Percentiles rank a stretch among this genome's conserved stretches.
Evolutionary conservation across 1,140 invertebrate genomes (phyloP).

Genomic region (Ostrea denselamellosa): DNA sequence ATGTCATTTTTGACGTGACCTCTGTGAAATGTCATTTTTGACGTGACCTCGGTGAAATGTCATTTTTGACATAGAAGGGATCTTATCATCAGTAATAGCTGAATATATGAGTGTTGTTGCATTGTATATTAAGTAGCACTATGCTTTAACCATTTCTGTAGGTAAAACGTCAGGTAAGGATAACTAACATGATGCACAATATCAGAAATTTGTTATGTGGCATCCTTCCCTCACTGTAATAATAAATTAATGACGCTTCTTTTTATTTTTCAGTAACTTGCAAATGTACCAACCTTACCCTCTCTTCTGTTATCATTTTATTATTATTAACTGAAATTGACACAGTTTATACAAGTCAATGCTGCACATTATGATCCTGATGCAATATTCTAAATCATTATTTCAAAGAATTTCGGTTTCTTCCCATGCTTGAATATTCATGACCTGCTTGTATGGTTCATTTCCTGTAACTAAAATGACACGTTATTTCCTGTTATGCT

Average conservation of each 20-base stretch:
- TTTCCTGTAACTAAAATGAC: too few species aligned
- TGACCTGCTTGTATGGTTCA: too few species aligned
- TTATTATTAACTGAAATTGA: too few species aligned
- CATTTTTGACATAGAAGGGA: not conserved
- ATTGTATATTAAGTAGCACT: not conserved
- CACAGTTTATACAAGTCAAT: too few species aligned
- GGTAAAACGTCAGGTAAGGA: constrained; percentile 11
- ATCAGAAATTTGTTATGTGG: not conserved
- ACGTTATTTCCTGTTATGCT: too few species aligned
- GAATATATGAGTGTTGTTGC: not conserved
- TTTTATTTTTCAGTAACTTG: not conserved
- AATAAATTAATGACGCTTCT: not conserved
- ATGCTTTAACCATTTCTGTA: constrained; percentile 14
- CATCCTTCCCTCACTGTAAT: not conserved
- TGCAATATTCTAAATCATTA: too few species aligned
- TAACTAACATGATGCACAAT: not conserved
- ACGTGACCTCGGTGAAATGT: too few species aligned
- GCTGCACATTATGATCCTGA: too few species aligned
- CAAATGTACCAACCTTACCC: not conserved
- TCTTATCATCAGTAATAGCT: not conserved
- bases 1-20: too few species aligned
- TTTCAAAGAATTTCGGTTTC: too few species aligned
- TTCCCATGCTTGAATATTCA: too few species aligned
- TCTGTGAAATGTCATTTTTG: too few species aligned
- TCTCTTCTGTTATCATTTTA: not conserved